A percentile compares a stretch with the other conserved stretches of the same genome.
Evolutionary conservation across 2,888 invertebrate species (phyloP).

Genomic region (Pseudeuparius sepicola): DNA sequence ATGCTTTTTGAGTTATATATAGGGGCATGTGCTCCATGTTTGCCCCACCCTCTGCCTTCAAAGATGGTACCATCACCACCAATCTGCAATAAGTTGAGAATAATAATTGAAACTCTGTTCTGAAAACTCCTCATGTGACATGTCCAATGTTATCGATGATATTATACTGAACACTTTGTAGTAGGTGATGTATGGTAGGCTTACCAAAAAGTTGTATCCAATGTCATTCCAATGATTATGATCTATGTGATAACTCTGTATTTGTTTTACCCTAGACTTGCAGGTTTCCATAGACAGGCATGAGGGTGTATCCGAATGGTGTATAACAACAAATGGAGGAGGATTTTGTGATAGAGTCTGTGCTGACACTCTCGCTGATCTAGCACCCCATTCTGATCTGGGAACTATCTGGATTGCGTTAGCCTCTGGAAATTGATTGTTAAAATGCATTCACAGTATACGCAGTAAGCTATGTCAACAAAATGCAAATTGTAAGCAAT

Average conservation of each 20-base stretch:
- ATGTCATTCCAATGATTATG: slow-evolving; percentile 32
- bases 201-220: slow-evolving; percentile 37
- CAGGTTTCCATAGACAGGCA: slow-evolving; percentile 36
- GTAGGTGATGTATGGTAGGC: no score
- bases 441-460: no score
- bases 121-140: no score
- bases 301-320: slow-evolving; percentile 36
- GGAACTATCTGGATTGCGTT: no score
- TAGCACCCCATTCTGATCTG: slow-evolving; percentile 39
- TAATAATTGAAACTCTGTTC: no score
- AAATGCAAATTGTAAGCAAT: no score
- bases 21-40: slow-evolving; percentile 48
- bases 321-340: slow-evolving; percentile 37
- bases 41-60: slow-evolving; percentile 55
- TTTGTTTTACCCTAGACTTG: slow-evolving; percentile 33
- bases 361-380: slow-evolving; percentile 25
- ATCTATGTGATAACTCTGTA: slow-evolving; percentile 36
- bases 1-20: slow-evolving; percentile 51
- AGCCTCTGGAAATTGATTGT: no score
- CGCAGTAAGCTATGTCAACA: no score
- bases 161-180: no score
- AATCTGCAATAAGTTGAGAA: slow-evolving; percentile 41
- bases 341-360: slow-evolving; percentile 30
- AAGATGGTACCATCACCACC: slow-evolving; percentile 56
- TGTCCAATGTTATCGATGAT: slow-evolving; percentile 2